Conservation (phyloP, 1,140 invertebrate genomes). For the Panagrolaimus sp. region DNA sequence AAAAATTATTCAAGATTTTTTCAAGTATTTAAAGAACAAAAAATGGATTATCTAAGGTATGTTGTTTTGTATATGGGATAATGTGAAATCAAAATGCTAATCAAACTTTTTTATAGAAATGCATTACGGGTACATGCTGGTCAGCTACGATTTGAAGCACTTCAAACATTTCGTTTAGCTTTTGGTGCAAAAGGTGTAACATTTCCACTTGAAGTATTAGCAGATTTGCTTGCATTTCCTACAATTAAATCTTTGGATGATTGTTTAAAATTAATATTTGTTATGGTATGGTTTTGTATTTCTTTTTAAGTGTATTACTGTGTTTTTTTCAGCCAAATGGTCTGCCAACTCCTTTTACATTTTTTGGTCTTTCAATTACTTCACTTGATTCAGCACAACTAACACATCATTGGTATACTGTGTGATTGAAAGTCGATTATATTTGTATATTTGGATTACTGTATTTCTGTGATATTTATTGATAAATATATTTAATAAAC, state of each 20-base stretch:
- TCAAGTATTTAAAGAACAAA: background rate
- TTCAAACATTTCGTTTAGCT: background rate
- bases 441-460: no score
- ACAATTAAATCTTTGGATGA: background rate
- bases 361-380: background rate
- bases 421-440: background rate
- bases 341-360: background rate
- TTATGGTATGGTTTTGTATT: constrained; percentile 1
- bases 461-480: no score
- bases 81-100: background rate
- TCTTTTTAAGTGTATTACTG: background rate
- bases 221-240: background rate
- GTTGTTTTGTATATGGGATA: background rate
- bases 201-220: constrained; percentile 6
- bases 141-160: background rate
- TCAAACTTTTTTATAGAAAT: constrained; percentile 13
- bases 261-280: constrained; percentile 4
- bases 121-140: background rate
- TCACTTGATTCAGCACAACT: background rate
- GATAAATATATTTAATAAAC: no score
- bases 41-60: constrained; percentile 12
- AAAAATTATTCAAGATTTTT: constrained; percentile 16
- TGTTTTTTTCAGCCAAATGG: background rate
- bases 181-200: background rate
- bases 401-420: background rate